Evolutionary conservation across 1,140 invertebrate genomes (phyloP).

Genomic region (Gryon sp.): DNA sequence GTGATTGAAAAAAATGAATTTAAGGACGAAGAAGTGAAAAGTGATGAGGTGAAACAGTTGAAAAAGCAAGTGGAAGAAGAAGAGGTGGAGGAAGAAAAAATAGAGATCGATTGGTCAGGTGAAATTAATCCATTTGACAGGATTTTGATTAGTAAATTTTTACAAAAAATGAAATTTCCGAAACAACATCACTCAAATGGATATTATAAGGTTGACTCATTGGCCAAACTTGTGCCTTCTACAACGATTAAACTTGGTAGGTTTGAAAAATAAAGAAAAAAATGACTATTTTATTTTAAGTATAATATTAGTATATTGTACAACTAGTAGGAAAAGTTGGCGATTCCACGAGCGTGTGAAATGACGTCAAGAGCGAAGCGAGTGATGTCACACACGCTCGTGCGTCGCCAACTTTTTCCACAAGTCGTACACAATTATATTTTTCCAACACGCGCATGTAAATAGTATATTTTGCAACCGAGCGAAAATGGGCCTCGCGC

Average conservation of each 20-base stretch:
- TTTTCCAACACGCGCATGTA: too few species aligned
- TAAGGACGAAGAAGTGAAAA: conserved; percentile 8
- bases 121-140: conserved; percentile 80
- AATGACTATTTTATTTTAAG: conserved; percentile 4
- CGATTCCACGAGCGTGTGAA: too few species aligned
- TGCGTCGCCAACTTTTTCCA: too few species aligned
- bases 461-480: too few species aligned
- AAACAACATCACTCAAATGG: conserved; percentile 76
- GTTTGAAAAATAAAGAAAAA: too few species aligned
- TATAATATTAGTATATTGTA: conserved; percentile 7
- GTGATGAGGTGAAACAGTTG: not conserved
- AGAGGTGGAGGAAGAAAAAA: conserved; percentile 62
- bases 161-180: conserved; percentile 80
- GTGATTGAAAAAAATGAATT: conserved; percentile 30
- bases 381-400: too few species aligned
- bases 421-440: too few species aligned
- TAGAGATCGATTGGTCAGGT: conserved; percentile 72
- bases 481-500: too few species aligned
- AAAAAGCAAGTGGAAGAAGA: conserved; percentile 57
- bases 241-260: conserved; percentile 74
- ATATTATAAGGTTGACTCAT: conserved; percentile 73
- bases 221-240: conserved; percentile 79
- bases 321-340: too few species aligned
- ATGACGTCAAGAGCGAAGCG: too few species aligned
- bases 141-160: conserved; percentile 76